A percentile compares a stretch with the other conserved stretches of the same genome.
Evolutionary conservation across 2,113 vertebrate species (phyloP).

Genomic region (Onychostruthus taczanowskii): DNA sequence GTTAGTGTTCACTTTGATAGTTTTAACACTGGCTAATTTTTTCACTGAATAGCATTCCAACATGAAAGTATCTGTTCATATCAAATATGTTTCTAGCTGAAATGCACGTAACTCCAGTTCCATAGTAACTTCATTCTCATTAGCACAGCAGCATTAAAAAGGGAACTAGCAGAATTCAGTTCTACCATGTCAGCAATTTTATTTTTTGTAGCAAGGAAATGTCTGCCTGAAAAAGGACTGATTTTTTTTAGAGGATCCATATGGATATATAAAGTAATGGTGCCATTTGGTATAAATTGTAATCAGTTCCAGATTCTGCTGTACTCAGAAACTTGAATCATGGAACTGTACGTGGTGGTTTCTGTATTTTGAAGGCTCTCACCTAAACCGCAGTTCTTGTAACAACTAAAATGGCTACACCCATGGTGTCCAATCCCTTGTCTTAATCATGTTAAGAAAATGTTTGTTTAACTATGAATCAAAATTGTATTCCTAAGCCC

Average conservation of each 20-base stretch:
- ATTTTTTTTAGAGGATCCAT: neutral
- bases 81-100: neutral
- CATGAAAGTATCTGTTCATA: neutral
- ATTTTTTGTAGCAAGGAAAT: conserved; percentile 19
- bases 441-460: conserved; percentile 34
- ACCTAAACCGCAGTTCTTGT: conserved; percentile 29
- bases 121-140: neutral
- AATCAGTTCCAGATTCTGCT: conserved; percentile 48
- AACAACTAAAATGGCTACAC: conserved; percentile 18
- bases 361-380: conserved; percentile 16
- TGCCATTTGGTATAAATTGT: conserved; percentile 46
- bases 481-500: conserved; percentile 4
- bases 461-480: conserved; percentile 33
- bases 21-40: neutral
- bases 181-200: conserved; percentile 24
- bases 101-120: neutral
- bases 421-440: neutral
- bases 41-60: neutral
- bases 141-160: neutral
- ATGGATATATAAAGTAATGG: neutral
- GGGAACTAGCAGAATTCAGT: neutral
- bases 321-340: conserved; percentile 1
- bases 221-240: neutral
- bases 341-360: neutral
- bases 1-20: neutral